Percentiles rank a stretch among this genome's conserved stretches.
Conservation (phyloP, 2,888 invertebrate genomes). For the Gastrophysa polygoni region DNA sequence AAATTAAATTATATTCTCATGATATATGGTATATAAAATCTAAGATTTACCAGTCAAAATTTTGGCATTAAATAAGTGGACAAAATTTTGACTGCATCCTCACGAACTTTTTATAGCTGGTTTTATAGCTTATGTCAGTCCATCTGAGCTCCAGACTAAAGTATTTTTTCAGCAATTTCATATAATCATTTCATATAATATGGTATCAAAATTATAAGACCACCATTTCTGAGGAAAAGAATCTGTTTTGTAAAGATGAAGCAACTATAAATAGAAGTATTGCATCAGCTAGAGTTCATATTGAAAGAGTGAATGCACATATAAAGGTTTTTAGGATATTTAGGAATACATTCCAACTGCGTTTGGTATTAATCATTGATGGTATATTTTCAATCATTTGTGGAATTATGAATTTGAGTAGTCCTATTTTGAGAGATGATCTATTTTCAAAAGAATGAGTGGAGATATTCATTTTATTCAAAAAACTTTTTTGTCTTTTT, state of each 20-base stretch:
- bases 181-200: not conserved
- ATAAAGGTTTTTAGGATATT: not conserved
- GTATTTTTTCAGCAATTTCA: conserved; percentile 35
- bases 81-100: conserved; percentile 14
- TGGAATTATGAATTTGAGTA: too few relatives aligned
- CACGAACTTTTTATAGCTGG: conserved; percentile 14
- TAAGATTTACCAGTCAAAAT: too few relatives aligned
- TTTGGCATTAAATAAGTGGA: too few relatives aligned
- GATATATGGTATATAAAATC: conserved; percentile 9
- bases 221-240: too few relatives aligned
- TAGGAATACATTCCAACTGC: not conserved
- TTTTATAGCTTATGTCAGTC: conserved; percentile 5
- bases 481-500: too few relatives aligned
- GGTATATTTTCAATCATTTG: not conserved
- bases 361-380: not conserved
- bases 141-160: conserved; percentile 16
- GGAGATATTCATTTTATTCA: too few relatives aligned
- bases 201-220: not conserved
- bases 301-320: not conserved
- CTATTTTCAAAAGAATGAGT: too few relatives aligned
- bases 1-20: conserved; percentile 7
- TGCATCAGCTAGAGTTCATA: not conserved
- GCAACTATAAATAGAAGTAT: not conserved
- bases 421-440: too few relatives aligned
- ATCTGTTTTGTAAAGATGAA: too few relatives aligned